These are phyloP conservation scores for Balearica regulorum DNA, from an alignment of 2,797 vertebrate species.

Conservation along the genomic window DNA sequence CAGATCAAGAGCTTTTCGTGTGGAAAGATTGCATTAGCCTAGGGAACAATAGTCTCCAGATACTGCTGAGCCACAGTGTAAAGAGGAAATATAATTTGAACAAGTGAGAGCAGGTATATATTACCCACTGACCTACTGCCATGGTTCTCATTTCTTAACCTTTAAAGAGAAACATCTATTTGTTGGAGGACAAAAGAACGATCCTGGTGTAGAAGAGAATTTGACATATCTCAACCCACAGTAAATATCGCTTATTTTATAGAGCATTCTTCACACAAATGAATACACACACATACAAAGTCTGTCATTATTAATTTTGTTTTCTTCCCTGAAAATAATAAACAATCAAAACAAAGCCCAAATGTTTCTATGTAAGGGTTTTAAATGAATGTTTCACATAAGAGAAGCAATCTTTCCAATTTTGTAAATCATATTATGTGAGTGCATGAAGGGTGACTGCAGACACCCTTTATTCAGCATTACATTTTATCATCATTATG, in stretches of 20 bases:
- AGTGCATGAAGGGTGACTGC: background rate
- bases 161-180: background rate
- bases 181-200: background rate
- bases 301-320: conserved; percentile 28
- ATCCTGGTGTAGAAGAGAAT: background rate
- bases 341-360: conserved; percentile 36
- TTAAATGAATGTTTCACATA: conserved; percentile 19
- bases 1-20: conserved; percentile 49
- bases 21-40: conserved; percentile 67
- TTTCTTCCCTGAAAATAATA: conserved; percentile 23
- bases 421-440: background rate
- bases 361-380: conserved; percentile 7
- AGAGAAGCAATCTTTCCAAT: background rate
- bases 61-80: conserved; percentile 56
- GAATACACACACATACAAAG: background rate
- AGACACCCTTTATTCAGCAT: background rate
- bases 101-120: conserved; percentile 17
- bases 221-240: background rate
- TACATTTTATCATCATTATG: background rate
- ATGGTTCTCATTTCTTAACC: conserved; percentile 2
- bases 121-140: conserved; percentile 29
- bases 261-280: background rate
- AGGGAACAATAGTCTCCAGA: conserved; percentile 55
- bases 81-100: conserved; percentile 69
- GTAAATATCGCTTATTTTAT: background rate